These are phyloP conservation scores for Phalera bucephala DNA, from an alignment of 2,888 invertebrate genomes.

Conservation along the genomic window DNA sequence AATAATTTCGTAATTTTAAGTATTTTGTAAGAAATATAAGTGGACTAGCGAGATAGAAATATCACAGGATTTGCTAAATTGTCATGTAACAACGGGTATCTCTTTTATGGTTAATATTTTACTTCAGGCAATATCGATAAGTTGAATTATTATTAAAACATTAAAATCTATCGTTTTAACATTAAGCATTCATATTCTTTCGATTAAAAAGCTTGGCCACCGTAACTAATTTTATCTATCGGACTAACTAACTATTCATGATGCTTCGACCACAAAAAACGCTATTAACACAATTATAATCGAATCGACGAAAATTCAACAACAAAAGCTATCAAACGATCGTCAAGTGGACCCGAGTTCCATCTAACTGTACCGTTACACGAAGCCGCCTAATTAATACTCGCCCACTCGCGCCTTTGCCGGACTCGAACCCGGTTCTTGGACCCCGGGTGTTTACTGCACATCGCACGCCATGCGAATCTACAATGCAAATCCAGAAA, in stretches of 20 bases:
- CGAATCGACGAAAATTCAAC: slow-evolving; percentile 49
- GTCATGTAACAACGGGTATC: no score
- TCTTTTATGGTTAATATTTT: no score
- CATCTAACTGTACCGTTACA: slow-evolving; percentile 55
- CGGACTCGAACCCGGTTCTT: slow-evolving; percentile 59
- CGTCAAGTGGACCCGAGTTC: slow-evolving; percentile 53
- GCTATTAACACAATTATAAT: slow-evolving; percentile 50
- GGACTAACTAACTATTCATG: slow-evolving; percentile 37
- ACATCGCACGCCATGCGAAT: slow-evolving; percentile 63
- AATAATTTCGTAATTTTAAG: no score
- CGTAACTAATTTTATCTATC: slow-evolving; percentile 47
- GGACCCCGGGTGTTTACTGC: slow-evolving; percentile 48
- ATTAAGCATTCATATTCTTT: slow-evolving; percentile 27
- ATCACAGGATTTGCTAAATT: no score
- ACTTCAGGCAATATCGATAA: no score
- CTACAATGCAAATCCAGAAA: slow-evolving; percentile 76
- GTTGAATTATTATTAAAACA: no score
- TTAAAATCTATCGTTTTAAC: slow-evolving; percentile 23
- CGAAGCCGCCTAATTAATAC: slow-evolving; percentile 68
- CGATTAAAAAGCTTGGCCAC: slow-evolving; percentile 36
- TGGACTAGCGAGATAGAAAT: no score
- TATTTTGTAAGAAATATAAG: no score
- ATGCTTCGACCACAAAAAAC: slow-evolving; percentile 34
- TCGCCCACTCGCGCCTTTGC: slow-evolving; percentile 55
- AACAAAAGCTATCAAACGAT: slow-evolving; percentile 68